Conservation (phyloP, 2,888 invertebrate species). For the Ptycholaimellus sp. region DNA sequence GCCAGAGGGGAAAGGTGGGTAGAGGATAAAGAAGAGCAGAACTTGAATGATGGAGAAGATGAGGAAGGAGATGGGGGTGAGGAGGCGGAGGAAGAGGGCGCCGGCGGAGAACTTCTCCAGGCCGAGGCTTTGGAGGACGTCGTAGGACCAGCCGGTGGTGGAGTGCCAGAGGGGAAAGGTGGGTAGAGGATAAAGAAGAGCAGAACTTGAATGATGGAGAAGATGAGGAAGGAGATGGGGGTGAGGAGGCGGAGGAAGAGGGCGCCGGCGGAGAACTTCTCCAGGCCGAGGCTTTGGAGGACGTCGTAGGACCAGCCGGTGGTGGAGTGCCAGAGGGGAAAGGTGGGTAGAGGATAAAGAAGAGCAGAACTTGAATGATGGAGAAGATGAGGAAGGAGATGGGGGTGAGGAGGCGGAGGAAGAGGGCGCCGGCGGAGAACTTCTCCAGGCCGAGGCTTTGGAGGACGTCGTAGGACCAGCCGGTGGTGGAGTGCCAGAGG, state of each 20-base stretch:
- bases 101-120: conserved; percentile 62
- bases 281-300: conserved; percentile 72
- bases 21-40: no score
- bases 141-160: no score
- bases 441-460: conserved; percentile 68
- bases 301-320: no score
- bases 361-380: conserved; percentile 72
- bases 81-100: conserved; percentile 60
- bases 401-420: conserved; percentile 68
- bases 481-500: no score
- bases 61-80: conserved; percentile 81
- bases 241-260: conserved; percentile 69
- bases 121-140: conserved; percentile 77
- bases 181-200: no score
- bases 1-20: no score
- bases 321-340: no score
- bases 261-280: conserved; percentile 58
- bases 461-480: no score
- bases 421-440: conserved; percentile 62
- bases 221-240: conserved; percentile 78
- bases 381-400: conserved; percentile 83
- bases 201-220: conserved; percentile 78
- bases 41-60: conserved; percentile 82
- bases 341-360: no score
- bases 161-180: no score